A percentile compares a stretch with the other conserved stretches of the same genome.
phyloP scores from a whole-genome alignment of 2,113 vertebrate species.

The Protomyctophum bolini region DNA sequence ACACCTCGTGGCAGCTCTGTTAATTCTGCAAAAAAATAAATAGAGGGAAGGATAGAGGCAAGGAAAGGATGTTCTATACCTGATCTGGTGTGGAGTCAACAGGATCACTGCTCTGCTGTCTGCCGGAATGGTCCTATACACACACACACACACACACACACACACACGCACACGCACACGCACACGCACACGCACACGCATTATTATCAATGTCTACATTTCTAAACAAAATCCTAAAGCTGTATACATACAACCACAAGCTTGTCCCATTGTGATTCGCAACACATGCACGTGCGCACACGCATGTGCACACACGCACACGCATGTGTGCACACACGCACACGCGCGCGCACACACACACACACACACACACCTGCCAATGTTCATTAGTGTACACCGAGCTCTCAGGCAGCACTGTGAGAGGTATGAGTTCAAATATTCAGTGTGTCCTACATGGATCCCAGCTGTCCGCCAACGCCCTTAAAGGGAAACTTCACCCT shows the following conservation, averaged over 20 bases:
- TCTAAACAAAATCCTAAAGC: constrained; percentile 8
- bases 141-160: neutral
- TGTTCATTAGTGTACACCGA: constrained; percentile 37
- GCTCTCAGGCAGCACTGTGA: constrained; percentile 34
- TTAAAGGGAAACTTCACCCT: constrained; percentile 12
- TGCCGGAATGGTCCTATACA: constrained; percentile 52
- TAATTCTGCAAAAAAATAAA: neutral
- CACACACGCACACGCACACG: constrained; percentile 2
- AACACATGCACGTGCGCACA: too few relatives aligned
- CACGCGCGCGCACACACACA: neutral
- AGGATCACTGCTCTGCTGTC: constrained; percentile 55
- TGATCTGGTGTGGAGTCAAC: constrained; percentile 56
- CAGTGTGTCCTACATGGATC: constrained; percentile 60
- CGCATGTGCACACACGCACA: too few relatives aligned
- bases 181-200: neutral
- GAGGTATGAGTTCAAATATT: constrained; percentile 70
- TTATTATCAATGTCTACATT: neutral
- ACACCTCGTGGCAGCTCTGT: too few relatives aligned
- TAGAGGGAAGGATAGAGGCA: neutral
- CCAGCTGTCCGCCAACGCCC: constrained; percentile 56
- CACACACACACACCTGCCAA: constrained; percentile 13
- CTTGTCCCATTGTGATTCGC: too few relatives aligned
- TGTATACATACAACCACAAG: too few relatives aligned
- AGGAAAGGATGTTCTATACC: constrained; percentile 55
- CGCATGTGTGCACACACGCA: neutral